Evolutionary conservation across 2,888 invertebrate species (phyloP).

Genomic region (Nomada fabriciana): DNA sequence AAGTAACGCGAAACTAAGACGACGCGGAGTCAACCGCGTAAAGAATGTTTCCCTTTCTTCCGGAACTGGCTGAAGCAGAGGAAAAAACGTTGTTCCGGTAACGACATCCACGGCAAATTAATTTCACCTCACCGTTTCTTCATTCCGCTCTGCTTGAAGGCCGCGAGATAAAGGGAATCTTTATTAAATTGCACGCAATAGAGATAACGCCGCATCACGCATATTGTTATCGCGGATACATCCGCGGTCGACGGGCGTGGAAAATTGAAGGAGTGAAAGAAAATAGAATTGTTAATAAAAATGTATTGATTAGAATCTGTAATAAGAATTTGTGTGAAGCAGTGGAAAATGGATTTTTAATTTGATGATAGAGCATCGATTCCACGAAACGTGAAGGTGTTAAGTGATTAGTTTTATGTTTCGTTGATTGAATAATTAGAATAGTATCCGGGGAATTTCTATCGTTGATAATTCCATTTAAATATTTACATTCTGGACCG

Average conservation of each 20-base stretch:
- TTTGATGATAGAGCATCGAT: too few species aligned
- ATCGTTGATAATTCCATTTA: too few species aligned
- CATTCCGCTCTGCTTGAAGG: not conserved
- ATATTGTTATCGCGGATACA: not conserved
- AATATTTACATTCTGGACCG: too few species aligned
- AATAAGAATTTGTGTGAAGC: too few species aligned
- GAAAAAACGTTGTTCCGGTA: slow-evolving; percentile 6
- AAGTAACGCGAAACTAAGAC: slow-evolving; percentile 31
- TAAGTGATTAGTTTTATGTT: too few species aligned
- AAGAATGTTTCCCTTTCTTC: slow-evolving; percentile 20
- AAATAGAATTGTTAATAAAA: too few species aligned
- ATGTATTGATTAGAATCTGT: too few species aligned
- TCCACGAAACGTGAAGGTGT: too few species aligned
- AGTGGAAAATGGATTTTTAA: too few species aligned
- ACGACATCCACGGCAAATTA: slow-evolving; percentile 24
- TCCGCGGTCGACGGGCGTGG: not conserved
- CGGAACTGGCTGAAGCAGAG: not conserved
- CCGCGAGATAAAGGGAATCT: not conserved
- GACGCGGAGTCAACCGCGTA: slow-evolving; percentile 15
- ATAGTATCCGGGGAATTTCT: too few species aligned
- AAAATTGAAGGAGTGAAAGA: not conserved
- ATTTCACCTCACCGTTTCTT: slow-evolving; percentile 16
- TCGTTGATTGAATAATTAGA: too few species aligned
- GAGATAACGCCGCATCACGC: not conserved
- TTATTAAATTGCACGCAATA: slow-evolving; percentile 8